Evolutionary conservation across 2,888 invertebrate genomes (phyloP).

Genomic region (Cactoblastis cactorum): DNA sequence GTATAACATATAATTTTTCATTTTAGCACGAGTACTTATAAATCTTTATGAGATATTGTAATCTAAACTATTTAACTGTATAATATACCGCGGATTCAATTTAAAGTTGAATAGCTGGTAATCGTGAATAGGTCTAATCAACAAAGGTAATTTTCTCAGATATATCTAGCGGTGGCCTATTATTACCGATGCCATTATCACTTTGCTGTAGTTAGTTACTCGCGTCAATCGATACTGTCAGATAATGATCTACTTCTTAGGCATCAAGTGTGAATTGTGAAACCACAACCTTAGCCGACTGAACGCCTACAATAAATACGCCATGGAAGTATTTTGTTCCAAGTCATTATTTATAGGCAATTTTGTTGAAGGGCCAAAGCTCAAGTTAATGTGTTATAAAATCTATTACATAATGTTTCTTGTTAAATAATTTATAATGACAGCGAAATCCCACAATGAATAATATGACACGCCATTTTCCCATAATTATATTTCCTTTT

Average conservation of each 20-base stretch:
- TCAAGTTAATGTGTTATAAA: background rate
- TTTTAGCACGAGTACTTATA: too few relatives aligned
- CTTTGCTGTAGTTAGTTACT: conserved; percentile 64
- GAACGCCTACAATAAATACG: conserved; percentile 21
- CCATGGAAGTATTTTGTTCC: conserved; percentile 12
- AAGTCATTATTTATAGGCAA: background rate
- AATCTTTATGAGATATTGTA: background rate
- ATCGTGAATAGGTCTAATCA: conserved; percentile 23
- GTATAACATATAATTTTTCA: too few relatives aligned
- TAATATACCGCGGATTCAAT: conserved; percentile 34
- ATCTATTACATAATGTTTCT: too few relatives aligned
- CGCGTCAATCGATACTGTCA: conserved; percentile 34
- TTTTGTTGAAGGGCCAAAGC: background rate
- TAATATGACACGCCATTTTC: too few relatives aligned
- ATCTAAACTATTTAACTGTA: background rate
- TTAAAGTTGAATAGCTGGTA: conserved; percentile 31
- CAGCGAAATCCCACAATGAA: too few relatives aligned
- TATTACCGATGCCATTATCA: conserved; percentile 62
- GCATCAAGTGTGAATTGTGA: conserved; percentile 2
- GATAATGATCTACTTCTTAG: conserved; percentile 4
- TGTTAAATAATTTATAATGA: too few relatives aligned
- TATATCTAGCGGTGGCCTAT: conserved; percentile 36
- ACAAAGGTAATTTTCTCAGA: conserved; percentile 48
- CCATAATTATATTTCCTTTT: too few relatives aligned
- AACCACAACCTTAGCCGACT: conserved; percentile 35